Percentiles rank a stretch among this genome's conserved stretches.
phyloP scores from a whole-genome alignment of 2,888 invertebrate genomes.

The Lepidonotus clava region DNA sequence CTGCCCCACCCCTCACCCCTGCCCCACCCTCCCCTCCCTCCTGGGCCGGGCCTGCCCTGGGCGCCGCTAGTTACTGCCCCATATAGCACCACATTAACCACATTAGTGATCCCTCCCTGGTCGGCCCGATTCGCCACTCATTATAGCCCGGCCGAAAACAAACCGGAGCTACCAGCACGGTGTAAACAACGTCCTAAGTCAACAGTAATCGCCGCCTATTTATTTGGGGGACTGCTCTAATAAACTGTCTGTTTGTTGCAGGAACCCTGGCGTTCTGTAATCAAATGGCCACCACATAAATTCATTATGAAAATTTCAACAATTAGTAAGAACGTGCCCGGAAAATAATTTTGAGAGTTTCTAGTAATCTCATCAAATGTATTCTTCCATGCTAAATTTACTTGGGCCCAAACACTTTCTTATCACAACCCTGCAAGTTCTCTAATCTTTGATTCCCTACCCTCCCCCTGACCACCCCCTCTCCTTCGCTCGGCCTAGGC shows the following conservation, averaged over 20 bases:
- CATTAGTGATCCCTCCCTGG: not conserved
- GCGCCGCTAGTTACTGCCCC: constrained; percentile 7
- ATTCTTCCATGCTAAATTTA: too few relatives aligned
- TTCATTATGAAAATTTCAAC: too few relatives aligned
- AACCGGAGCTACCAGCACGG: too few relatives aligned
- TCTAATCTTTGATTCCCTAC: not conserved
- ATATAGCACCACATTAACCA: constrained; percentile 26
- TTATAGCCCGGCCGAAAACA: constrained; percentile 18
- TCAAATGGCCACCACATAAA: too few relatives aligned
- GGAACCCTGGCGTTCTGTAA: too few relatives aligned
- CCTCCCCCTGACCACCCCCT: not conserved
- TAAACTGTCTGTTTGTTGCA: too few relatives aligned
- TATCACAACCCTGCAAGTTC: not conserved
- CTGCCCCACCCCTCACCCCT: not conserved
- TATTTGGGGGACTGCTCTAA: not conserved
- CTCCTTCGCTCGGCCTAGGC: not conserved
- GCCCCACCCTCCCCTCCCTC: not conserved
- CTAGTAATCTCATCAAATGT: too few relatives aligned
- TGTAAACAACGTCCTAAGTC: constrained; percentile 1
- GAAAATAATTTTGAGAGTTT: too few relatives aligned
- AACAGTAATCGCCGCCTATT: not conserved
- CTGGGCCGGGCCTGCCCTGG: not conserved
- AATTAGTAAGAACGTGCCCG: too few relatives aligned
- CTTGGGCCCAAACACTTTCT: too few relatives aligned
- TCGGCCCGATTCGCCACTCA: not conserved